Evolutionary conservation across 2,113 vertebrate genomes (phyloP), one percentile per base, ranked within the genome.

Genomic region (Tenrec ecaudatus): DNA sequence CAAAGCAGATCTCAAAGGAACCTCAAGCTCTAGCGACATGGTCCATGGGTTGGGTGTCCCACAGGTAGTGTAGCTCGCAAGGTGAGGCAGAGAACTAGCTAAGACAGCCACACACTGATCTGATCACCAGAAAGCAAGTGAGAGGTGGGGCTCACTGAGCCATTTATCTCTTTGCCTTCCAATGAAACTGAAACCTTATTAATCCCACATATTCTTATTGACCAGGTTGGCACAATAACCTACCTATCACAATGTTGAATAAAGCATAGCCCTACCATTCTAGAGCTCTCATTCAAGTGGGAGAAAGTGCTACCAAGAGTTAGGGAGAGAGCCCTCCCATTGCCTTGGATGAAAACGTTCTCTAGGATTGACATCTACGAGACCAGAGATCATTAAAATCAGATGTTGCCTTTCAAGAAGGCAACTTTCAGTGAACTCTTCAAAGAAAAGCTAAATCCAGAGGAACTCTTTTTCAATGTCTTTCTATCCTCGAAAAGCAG

Each of bases 401-500:
- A 36, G 33, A 33, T 73, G 71, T 40, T 47, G 14, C 31, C 27
- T 84, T 69, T 88, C 33, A 14, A 69, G 2, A 76, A 88, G 79
- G 73, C 22, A 53, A 57, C 53, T 36, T 86, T 76, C 60, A 91
- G 15, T 85, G 57, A 69, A 69, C 38, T 69, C 43, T 77, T 94
- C 73, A 93, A 92, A 87, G 81, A 93, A 66, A 84, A 40, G 64
- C 14, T 36, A 77, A 79, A 90, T 82, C n/a, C 71, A 90, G 25
- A 75, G 79, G 25, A 43, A 5, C 11, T 31, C 3, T 91, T 90
- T 91, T 27, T 10, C 17, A 82, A 25, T n/a, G 25, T 25, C 47
- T 75, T 25, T 25, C 14, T 2, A 33, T 11, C 22, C 27, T 16
- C 57, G 47, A 90, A 40, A 29, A 75, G n/a, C 57, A 53, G 38